phyloP scores from a whole-genome alignment of 1,140 invertebrate genomes.

The Anastatus disparis region DNA sequence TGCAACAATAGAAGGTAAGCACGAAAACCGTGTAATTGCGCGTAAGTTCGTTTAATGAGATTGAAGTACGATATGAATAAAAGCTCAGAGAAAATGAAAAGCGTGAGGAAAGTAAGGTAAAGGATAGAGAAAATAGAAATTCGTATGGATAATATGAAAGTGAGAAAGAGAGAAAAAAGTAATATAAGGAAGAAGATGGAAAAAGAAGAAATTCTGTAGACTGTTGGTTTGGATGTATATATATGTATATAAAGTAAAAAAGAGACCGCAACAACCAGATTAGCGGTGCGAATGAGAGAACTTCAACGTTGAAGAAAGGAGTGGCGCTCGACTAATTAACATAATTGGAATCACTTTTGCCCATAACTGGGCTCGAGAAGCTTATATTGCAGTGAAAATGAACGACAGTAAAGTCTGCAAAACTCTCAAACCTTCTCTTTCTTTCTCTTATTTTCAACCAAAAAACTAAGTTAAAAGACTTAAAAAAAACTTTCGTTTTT shows the following conservation, averaged over 20 bases:
- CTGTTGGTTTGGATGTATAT: constrained; percentile 44
- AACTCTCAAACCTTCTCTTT: constrained; percentile 1
- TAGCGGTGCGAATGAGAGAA: constrained; percentile 42
- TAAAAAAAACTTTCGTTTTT: constrained; percentile 47
- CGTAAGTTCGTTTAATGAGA: constrained; percentile 39
- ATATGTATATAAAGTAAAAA: too few relatives aligned
- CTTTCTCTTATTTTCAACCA: too few relatives aligned
- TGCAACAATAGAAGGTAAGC: not conserved
- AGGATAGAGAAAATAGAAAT: constrained; percentile 32
- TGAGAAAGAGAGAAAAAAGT: not conserved
- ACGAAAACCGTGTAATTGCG: constrained; percentile 29
- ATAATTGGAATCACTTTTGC: constrained; percentile 57
- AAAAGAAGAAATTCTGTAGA: constrained; percentile 11
- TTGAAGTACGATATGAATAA: constrained; percentile 38
- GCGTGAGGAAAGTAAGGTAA: constrained; percentile 26
- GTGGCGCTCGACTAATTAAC: constrained; percentile 52
- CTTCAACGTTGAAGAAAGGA: constrained; percentile 39
- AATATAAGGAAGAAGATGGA: constrained; percentile 8
- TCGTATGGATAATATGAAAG: not conserved
- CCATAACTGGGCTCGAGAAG: constrained; percentile 50
- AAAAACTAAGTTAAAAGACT: too few relatives aligned
- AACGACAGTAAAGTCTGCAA: constrained; percentile 29
- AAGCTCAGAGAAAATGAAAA: constrained; percentile 29
- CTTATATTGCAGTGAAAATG: too few relatives aligned
- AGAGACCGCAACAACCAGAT: constrained; percentile 44